Percentiles rank a stretch among this genome's conserved stretches.
Evolutionary conservation across 2,113 vertebrate species (phyloP).

Genomic region (Oryzias javanicus): DNA sequence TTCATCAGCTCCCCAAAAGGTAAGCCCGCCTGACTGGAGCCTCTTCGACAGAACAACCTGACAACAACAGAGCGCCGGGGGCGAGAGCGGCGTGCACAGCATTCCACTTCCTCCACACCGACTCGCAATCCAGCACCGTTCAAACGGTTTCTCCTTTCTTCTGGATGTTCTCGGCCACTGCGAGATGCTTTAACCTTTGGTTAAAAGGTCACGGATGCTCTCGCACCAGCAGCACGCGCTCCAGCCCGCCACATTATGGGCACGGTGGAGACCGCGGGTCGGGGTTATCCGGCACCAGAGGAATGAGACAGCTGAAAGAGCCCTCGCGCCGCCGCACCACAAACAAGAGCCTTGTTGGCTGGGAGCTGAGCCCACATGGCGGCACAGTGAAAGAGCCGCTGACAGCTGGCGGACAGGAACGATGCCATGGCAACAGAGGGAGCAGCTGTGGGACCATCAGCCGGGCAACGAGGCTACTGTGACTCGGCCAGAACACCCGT

Average conservation of each 20-base stretch:
- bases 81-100: conserved; percentile 22
- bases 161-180: neutral
- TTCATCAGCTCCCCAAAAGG: conserved; percentile 21
- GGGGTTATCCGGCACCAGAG: conserved; percentile 63
- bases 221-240: conserved; percentile 22
- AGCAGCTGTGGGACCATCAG: conserved; percentile 21
- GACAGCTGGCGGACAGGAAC: conserved; percentile 61
- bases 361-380: conserved; percentile 52
- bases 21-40: conserved; percentile 34
- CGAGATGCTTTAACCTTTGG: neutral
- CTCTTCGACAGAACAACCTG: conserved; percentile 30
- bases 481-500: neutral
- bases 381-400: conserved; percentile 50
- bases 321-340: conserved; percentile 36
- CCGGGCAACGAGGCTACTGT: conserved; percentile 2
- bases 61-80: conserved; percentile 15
- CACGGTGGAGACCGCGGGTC: conserved; percentile 49
- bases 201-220: conserved; percentile 7
- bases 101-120: no score
- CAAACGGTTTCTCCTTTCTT: no score
- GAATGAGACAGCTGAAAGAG: conserved; percentile 76
- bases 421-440: conserved; percentile 45
- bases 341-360: conserved; percentile 55
- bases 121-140: no score
- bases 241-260: conserved; percentile 31